Percentiles rank a stretch among this genome's conserved stretches.
phyloP scores from a whole-genome alignment of 2,797 vertebrate genomes.

The Carcharodon carcharias region DNA sequence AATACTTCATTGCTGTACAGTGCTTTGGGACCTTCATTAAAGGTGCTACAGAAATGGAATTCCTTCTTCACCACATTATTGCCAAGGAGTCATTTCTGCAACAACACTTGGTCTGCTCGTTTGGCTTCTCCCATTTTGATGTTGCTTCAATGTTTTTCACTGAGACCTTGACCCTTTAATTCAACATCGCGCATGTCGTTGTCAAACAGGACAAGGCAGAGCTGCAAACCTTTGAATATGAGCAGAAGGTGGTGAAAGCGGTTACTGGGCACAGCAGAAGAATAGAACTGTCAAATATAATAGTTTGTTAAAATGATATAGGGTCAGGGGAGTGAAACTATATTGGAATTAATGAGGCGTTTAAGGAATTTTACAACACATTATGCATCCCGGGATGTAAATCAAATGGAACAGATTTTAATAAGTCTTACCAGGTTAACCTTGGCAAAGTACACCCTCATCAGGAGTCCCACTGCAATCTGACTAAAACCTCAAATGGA shows the following conservation, averaged over 20 bases:
- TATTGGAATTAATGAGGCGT: conserved; percentile 7
- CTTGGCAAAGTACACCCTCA: not conserved
- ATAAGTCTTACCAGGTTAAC: not conserved
- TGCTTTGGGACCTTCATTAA: not conserved
- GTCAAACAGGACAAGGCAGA: not conserved
- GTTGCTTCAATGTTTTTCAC: not conserved
- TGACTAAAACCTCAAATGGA: not conserved
- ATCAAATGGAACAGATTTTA: not conserved
- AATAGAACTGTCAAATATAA: conserved; percentile 1
- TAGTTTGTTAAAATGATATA: not conserved
- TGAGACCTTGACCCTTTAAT: not conserved
- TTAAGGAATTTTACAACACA: not conserved
- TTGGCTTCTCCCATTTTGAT: not conserved
- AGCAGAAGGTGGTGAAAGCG: not conserved
- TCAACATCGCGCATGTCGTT: not conserved
- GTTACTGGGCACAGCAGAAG: not conserved
- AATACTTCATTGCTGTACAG: not conserved
- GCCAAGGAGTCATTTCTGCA: not conserved
- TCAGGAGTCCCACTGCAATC: not conserved
- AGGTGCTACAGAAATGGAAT: not conserved
- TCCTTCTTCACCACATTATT: too few relatives aligned
- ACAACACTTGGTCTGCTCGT: not conserved
- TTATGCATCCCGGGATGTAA: not conserved
- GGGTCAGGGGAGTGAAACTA: not conserved
- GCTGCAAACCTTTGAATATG: not conserved